These are phyloP conservation scores for Aphelocoma coerulescens DNA, from an alignment of 2,113 vertebrate species.

Conservation along the genomic window DNA sequence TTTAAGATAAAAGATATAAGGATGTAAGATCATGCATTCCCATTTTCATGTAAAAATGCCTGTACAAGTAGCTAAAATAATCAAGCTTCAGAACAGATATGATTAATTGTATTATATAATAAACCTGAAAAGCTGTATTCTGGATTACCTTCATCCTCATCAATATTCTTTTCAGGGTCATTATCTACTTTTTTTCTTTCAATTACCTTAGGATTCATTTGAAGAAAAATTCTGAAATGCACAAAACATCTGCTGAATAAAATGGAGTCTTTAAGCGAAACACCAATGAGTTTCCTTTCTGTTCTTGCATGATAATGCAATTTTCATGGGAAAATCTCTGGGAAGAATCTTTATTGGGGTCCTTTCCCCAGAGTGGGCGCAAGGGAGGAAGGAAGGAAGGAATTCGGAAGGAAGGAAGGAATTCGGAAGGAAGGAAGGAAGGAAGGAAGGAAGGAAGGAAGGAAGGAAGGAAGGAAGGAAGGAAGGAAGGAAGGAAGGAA, in stretches of 20 bases:
- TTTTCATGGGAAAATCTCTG: not conserved
- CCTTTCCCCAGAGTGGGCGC: not conserved
- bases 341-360: not conserved
- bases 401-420: not conserved
- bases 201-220: slow-evolving; percentile 1
- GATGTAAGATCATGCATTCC: not conserved
- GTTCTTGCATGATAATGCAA: not conserved
- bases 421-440: not conserved
- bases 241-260: not conserved
- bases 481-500: not conserved
- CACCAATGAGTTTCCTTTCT: not conserved
- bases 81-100: not conserved
- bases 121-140: slow-evolving; percentile 11
- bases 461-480: not conserved
- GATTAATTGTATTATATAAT: not conserved
- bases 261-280: not conserved
- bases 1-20: not conserved
- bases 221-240: not conserved
- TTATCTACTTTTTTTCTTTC: not conserved
- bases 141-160: slow-evolving; percentile 13
- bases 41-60: not conserved
- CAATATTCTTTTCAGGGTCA: slow-evolving; percentile 18
- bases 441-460: too few species aligned
- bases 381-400: too few species aligned
- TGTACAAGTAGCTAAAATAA: not conserved